Base-by-base conservation (phyloP, 2,888 invertebrate species). In the Cephus pulcher region DNA sequence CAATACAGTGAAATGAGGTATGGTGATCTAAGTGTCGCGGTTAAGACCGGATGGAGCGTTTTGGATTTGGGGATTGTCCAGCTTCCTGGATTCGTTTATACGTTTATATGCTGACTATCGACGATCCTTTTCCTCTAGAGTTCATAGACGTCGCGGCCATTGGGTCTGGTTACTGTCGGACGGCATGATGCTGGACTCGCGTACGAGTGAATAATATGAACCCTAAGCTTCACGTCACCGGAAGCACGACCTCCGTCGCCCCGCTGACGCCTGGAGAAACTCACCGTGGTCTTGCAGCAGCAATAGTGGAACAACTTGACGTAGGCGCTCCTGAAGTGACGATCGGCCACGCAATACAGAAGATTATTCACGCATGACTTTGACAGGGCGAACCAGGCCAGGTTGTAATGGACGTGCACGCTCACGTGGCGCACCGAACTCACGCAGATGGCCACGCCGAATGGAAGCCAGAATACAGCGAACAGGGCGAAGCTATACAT, bases 271-370 rank as follows among this genome's bases (percentile, higher is more conserved):
- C 94, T 91, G 11, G 94, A 93, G 84, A 95, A 95, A 2, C 95
- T 94, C 34, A 95, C 94, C 9, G 95, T 95, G 12, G 95, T 96
- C 90, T 96, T 96, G 92, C 96, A 96, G 89, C 95, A 96, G 88
- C 96, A 96, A 87, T 96, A 97, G 87, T 95, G 95, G 88, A 96
- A 96, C 12, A 96, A 92, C 87, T 95, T 95, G 23, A 94, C 92
- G 89, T 95, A 96, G 11, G 96, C 95, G 79, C 93, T 93, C 69
- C 96, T 93, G 88, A 96, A 96, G 87, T 94, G 94, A 12, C 93
- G 92, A 87, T 96, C 95, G n/a, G 94, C 91, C 6, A 94, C 91
- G 86, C 95, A 94, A 88, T 95, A 95, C 69, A 96, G 88, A 34
- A 95, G 92, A 83, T 94, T 95, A 81, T 95, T 95, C 81, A 96